Evolutionary conservation across 2,797 vertebrate genomes (phyloP), one percentile per base, ranked within the genome.

Genomic region (Crocodylus rhombifer): DNA sequence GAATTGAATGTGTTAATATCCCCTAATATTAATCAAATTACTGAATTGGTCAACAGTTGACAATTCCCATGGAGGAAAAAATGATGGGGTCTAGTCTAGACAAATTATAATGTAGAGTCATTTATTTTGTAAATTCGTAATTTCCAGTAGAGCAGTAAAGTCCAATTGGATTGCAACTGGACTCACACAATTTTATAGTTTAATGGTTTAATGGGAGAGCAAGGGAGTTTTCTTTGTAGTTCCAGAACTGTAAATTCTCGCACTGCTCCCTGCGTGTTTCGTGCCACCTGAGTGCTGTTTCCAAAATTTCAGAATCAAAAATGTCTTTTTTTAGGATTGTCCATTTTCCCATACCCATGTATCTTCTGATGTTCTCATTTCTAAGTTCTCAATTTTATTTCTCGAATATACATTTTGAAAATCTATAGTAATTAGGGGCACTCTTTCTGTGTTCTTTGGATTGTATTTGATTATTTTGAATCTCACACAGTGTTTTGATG

Each of bases 401-500:
- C 78, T 88, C 93, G 91, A 93, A 33, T 77, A 56, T 65, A 74
- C 77, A 90, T 93, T 94, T 93, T 94, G 93, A 92, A 93, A 58
- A 36, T 86, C 67, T 82, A 28, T 86, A 94, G 95, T 93, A 93
- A 95, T 95, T 90, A 92, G 74, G 60, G 77, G 93, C 89, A 94
- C 91, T 86, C 74, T 18, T 93, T 94, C 83, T 80, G 77, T 90
- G 90, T 85, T 90, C 79, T 95, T 94, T 84, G 85, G 57, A 79
- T 95, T 95, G 74, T 78, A 93, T 93, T 95, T 92, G 89, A 95
- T 95, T 95, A 79, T 95, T 96, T 96, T 90, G 96, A 97, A 97
- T 96, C 94, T 90, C 83, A 90, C 65, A 80, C 17, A 95, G 93
- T 92, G 91, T 95, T 96, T 96, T 95, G 95, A 93, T 96, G 96